phyloP scores from a whole-genome alignment of 1,140 invertebrate species.

The Hermatobates lingyangjiaoensis region DNA sequence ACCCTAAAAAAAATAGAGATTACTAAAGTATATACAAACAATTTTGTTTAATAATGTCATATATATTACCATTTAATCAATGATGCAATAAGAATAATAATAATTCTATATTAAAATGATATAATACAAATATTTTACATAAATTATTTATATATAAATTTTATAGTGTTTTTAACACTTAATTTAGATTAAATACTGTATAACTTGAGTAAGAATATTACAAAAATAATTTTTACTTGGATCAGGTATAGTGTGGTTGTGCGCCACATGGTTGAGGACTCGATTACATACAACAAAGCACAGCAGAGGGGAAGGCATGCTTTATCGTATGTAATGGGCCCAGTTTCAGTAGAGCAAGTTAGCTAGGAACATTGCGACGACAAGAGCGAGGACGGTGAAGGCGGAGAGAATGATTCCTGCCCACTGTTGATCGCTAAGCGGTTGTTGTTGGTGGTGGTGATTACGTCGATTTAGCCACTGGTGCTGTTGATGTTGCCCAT shows the following conservation, averaged over 20 bases:
- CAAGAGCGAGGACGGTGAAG: slow-evolving; percentile 39
- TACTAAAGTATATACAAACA: slow-evolving; percentile 8
- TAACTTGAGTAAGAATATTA: slow-evolving; percentile 5
- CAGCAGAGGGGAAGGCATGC: background rate
- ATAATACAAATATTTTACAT: slow-evolving; percentile 9
- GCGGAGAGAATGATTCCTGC: slow-evolving; percentile 38
- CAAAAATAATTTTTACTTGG: slow-evolving; percentile 12
- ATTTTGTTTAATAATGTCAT: slow-evolving; percentile 9
- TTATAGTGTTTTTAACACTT: slow-evolving; percentile 14
- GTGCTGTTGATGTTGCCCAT: no score
- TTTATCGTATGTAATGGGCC: background rate
- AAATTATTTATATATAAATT: slow-evolving; percentile 5
- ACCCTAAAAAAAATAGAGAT: slow-evolving; percentile 11
- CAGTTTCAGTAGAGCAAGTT: slow-evolving; percentile 12
- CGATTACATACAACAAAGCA: slow-evolving; percentile 4
- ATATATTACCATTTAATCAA: no score
- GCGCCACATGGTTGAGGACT: background rate
- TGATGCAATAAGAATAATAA: slow-evolving; percentile 7
- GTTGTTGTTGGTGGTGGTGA: slow-evolving; percentile 23
- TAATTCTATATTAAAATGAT: slow-evolving; percentile 9
- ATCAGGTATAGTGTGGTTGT: background rate
- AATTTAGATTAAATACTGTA: slow-evolving; percentile 12
- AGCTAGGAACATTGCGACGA: slow-evolving; percentile 37
- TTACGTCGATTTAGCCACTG: background rate
- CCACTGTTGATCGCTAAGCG: slow-evolving; percentile 38